These are phyloP conservation scores for Oncorhynchus gorbuscha DNA, from an alignment of 2,113 vertebrate genomes.

Conservation along the genomic window DNA sequence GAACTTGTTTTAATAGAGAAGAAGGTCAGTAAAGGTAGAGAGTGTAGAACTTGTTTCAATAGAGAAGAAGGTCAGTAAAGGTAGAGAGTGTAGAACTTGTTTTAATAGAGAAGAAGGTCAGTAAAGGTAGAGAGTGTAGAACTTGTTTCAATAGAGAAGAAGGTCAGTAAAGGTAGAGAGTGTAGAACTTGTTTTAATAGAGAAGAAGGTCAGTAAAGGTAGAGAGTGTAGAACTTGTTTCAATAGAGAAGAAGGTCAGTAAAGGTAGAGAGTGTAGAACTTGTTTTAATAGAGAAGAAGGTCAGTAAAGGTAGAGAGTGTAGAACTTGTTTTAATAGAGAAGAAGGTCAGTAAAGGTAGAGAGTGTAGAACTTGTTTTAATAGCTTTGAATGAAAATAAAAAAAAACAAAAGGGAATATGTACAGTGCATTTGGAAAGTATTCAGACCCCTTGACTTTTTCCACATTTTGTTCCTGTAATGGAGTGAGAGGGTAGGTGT, in stretches of 20 bases:
- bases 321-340: too few relatives aligned
- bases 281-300: too few relatives aligned
- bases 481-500: too few relatives aligned
- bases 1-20: too few relatives aligned
- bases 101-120: slow-evolving; percentile 62
- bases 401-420: too few relatives aligned
- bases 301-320: not conserved
- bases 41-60: not conserved
- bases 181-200: not conserved
- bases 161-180: slow-evolving; percentile 66
- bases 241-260: too few relatives aligned
- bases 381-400: too few relatives aligned
- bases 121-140: not conserved
- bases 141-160: slow-evolving; percentile 70
- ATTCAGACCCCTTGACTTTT: too few relatives aligned
- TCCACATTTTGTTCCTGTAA: too few relatives aligned
- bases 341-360: slow-evolving; percentile 63
- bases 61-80: too few relatives aligned
- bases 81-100: not conserved
- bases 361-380: not conserved
- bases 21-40: not conserved
- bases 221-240: not conserved
- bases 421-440: too few relatives aligned
- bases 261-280: not conserved
- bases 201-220: too few relatives aligned